Evolutionary conservation across 2,888 invertebrate genomes (phyloP).

Genomic region (Choristoneura rosaceana): DNA sequence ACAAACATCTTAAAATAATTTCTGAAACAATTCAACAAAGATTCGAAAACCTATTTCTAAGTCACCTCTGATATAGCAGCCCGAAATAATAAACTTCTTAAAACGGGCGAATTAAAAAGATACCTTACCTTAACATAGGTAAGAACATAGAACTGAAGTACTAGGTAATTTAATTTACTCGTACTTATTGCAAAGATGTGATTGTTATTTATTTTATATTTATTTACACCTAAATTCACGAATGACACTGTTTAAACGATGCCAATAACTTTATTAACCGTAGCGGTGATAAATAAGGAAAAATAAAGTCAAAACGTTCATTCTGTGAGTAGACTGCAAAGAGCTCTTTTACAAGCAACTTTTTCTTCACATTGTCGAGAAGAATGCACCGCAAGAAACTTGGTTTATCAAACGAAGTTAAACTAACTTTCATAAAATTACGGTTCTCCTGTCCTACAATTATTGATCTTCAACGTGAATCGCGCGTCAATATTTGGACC

Average conservation of each 20-base stretch:
- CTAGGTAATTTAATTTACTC: background rate
- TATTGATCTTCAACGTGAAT: too few relatives aligned
- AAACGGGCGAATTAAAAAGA: too few relatives aligned
- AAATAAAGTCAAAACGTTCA: too few relatives aligned
- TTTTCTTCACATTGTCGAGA: too few relatives aligned
- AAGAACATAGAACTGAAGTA: background rate
- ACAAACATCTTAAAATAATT: background rate
- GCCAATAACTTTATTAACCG: background rate
- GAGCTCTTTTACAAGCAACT: too few relatives aligned
- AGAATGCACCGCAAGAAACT: too few relatives aligned
- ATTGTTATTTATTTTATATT: conserved; percentile 4
- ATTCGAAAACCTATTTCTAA: background rate
- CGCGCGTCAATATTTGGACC: background rate
- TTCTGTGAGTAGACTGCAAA: too few relatives aligned
- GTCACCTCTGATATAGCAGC: conserved; percentile 17
- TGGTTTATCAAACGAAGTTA: too few relatives aligned
- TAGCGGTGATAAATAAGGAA: background rate
- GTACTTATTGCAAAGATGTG: background rate
- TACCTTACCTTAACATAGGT: background rate
- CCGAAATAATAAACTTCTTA: background rate
- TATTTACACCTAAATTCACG: background rate
- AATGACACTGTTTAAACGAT: background rate
- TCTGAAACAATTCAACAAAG: background rate
- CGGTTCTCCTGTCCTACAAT: too few relatives aligned
- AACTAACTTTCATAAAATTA: too few relatives aligned